Evolutionary conservation across 2,113 vertebrate species (phyloP), one percentile per base, ranked within the genome.

Genomic region (Hystrix brachyura): DNA sequence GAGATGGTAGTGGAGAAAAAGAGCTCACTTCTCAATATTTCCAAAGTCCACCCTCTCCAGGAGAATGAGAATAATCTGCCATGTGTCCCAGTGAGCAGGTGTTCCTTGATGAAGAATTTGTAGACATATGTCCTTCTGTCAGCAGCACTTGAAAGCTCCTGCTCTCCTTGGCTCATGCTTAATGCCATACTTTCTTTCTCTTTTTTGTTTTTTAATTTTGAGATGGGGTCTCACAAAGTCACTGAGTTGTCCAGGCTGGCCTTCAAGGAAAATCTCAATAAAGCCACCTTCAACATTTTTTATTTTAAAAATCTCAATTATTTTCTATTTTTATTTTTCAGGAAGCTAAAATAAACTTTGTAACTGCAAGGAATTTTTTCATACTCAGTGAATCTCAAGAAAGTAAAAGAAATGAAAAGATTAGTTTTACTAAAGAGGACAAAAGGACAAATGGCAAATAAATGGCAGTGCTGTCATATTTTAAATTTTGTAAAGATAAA

Each of bases 361-460:
- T 83, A 43, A 87, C 25, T 55, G n/a, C 19, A 57, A 82, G 78
- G 46, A 87, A 83, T n/a, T 74, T 76, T 34, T 64, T 90, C n/a
- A 32, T 57, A 83, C 87, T 55, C 74, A 88, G 48, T 43, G 9
- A 88, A 32, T 89, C 57, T 86, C 64, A 71, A 84, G 46, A 91
- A 87, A 34, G 19, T 91, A 5, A 95, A 94, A 91, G 9, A 94
- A 97, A 76, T 19, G 14, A 53, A 60, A 89, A 94, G 43, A 79
- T 55, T 84, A 55, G 78, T 53, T 84, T 90, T 85, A 88, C 10
- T 55, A 64, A 84, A 55, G 80, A 91, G 11, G 80, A 2, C 13
- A 0, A 23, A 79, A 97, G 78, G 59, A 19, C 17, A 91, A 55
- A 55, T 59, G 62, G 62, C 59, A 90, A 81, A 95, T 76, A 81